These are phyloP conservation scores for Macrotus californicus DNA, from an alignment of 2,113 vertebrate species.

Conservation along the genomic window DNA sequence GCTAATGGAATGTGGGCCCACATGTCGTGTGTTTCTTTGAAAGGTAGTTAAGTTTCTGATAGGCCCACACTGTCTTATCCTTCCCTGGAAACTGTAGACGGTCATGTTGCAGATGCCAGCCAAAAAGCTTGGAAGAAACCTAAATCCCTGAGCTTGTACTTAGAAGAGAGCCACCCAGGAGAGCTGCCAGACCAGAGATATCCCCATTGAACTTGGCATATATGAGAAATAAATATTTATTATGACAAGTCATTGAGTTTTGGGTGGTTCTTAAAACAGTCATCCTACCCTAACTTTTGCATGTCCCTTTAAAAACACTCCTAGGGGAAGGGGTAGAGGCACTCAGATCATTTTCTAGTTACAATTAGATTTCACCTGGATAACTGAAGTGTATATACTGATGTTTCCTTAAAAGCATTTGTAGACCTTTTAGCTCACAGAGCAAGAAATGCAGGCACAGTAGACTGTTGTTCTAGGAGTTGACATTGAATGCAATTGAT, in stretches of 20 bases:
- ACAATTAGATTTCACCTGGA: constrained; percentile 13
- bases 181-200: neutral
- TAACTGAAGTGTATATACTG: neutral
- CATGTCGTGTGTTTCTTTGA: neutral
- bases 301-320: neutral
- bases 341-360: neutral
- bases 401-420: neutral
- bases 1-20: neutral
- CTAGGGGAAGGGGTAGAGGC: neutral
- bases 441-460: neutral
- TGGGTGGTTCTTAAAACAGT: neutral
- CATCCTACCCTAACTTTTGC: neutral
- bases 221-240: neutral
- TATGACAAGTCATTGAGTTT: neutral
- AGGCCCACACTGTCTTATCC: neutral
- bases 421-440: neutral
- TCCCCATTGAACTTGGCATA: neutral
- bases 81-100: neutral
- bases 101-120: neutral
- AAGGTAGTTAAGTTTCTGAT: neutral
- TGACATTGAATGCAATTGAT: constrained; percentile 50
- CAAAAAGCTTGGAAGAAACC: neutral
- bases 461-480: neutral
- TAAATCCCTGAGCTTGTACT: neutral
- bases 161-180: neutral